A percentile compares a stretch with the other conserved stretches of the same genome.
Conservation (phyloP, 2,797 vertebrate genomes). For the Malurus leucopterus region DNA sequence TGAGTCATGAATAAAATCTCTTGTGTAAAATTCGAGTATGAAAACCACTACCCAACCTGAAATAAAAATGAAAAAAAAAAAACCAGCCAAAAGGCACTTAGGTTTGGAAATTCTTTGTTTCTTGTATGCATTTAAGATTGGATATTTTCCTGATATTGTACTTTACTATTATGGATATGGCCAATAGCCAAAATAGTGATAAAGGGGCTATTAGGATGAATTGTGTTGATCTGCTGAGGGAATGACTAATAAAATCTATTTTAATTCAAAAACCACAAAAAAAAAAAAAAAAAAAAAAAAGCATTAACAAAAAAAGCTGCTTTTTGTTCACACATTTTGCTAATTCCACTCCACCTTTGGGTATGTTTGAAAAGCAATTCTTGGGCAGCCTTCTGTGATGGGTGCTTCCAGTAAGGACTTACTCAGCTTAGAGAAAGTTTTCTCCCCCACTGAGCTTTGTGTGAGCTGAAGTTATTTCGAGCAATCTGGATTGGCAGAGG, state of each 20-base stretch:
- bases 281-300: background rate
- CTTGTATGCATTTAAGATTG: background rate
- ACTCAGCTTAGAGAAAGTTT: background rate
- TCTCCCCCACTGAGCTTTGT: background rate
- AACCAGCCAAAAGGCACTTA: background rate
- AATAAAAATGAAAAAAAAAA: background rate
- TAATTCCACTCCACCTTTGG: background rate
- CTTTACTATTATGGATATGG: background rate
- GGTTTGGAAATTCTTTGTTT: background rate
- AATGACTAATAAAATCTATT: background rate
- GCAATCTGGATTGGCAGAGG: background rate
- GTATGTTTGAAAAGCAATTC: background rate
- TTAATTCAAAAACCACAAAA: background rate
- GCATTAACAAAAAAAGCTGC: background rate
- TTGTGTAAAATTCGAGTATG: background rate
- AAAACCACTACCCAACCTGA: background rate
- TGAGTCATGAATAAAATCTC: background rate
- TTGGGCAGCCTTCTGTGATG: background rate
- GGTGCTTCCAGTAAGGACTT: background rate
- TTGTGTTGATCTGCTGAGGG: accelerated
- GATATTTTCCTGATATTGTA: background rate
- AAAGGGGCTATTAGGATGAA: background rate
- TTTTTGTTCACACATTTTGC: background rate
- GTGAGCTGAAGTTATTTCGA: background rate
- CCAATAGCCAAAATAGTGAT: background rate